Conservation (phyloP, 2,888 invertebrate genomes). For the Drosophila nigricruria region DNA sequence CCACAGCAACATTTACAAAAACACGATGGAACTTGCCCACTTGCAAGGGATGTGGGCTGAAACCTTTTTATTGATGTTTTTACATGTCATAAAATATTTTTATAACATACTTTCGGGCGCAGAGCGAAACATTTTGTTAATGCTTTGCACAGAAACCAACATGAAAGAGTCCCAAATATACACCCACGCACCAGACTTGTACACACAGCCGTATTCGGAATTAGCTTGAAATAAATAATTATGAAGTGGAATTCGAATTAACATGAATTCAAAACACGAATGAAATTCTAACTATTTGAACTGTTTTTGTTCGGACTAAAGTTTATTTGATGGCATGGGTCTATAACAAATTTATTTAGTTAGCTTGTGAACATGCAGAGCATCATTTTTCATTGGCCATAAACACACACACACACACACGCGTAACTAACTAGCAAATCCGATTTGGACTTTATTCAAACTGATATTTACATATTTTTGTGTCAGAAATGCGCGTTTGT, state of each 20-base stretch:
- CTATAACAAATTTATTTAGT: constrained; percentile 30
- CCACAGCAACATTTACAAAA: constrained; percentile 23
- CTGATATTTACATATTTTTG: constrained; percentile 17
- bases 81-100: constrained; percentile 80
- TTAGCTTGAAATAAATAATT: constrained; percentile 8
- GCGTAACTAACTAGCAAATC: constrained; percentile 21
- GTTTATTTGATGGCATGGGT: neutral
- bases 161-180: constrained; percentile 33
- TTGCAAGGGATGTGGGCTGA: constrained; percentile 21
- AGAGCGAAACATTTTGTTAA: constrained; percentile 60
- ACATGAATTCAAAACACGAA: constrained; percentile 59
- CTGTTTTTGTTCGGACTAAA: constrained; percentile 24
- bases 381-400: constrained; percentile 37
- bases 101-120: constrained; percentile 68
- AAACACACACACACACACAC: constrained; percentile 15
- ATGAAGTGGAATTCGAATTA: constrained; percentile 48
- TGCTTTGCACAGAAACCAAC: constrained; percentile 35
- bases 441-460: constrained; percentile 16
- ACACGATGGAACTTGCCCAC: constrained; percentile 12
- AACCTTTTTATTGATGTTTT: constrained; percentile 77
- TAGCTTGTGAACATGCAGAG: constrained; percentile 48
- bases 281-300: constrained; percentile 68
- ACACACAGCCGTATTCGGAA: constrained; percentile 4
- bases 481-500: neutral
- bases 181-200: neutral